Base-by-base conservation (phyloP, 2,888 invertebrate species). In the Dugesia japonica region DNA sequence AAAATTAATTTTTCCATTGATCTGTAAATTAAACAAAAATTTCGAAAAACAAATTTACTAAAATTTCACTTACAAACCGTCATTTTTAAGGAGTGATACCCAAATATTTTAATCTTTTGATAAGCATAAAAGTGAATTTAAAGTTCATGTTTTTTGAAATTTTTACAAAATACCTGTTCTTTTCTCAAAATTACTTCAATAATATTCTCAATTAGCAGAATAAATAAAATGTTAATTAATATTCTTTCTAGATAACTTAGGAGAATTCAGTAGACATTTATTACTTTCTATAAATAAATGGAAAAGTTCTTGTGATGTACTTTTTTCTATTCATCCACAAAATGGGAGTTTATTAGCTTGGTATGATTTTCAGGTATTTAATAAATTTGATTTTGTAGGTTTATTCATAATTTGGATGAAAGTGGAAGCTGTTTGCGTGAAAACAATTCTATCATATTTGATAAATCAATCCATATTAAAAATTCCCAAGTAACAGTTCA, bases 301-400 rank as follows among this genome's bases (percentile, higher is more conserved):
- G 98, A 94, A 95, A 83, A 92, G 93, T 83, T 92, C 91, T 84
- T 92, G 93, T 0, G 98, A 99, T 86, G 88, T 98, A 79, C 86
- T 99, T 26, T 98, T 97, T 85, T 92, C 95, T 78, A 92, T 99
- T 82, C 97, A 99, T 86, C 98, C 98, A 4, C 90, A 95, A 33
- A 98, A 99, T 86, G 98, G 98, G 77, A 95, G 94, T 85, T 93
- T 94, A 83, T 88, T 99, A 76, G 94, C 98, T 81, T 99, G 98
- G 98, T 92, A 84, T 83, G 84, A 80, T 23, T 72, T 28, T 13
- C 4, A 20, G 17, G 4, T 56, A 13, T 56, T 4, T 56, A 56
- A 20, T 23, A 56, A 20, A 9, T 56, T 20, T 4, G 7, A 20
- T n/a, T 56, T 56, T n/a, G 56, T 56, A 56, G 56, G 56, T 56